Conservation (phyloP, 1,140 invertebrate genomes). For the Diorhabda sublineata region DNA sequence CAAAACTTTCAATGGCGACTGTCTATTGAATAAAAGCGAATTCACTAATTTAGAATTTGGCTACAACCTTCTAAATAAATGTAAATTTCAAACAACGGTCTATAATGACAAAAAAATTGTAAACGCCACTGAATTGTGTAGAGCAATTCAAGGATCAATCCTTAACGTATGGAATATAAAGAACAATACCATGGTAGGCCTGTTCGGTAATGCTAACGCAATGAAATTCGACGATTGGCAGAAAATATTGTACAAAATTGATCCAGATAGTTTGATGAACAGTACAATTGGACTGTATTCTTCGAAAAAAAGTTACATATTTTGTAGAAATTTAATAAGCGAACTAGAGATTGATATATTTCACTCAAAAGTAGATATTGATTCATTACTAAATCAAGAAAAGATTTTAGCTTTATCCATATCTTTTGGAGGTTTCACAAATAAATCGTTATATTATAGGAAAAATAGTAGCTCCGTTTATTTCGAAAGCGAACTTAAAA, state of each 20-base stretch:
- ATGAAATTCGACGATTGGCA: constrained; percentile 53
- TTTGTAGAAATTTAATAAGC: constrained; percentile 27
- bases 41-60: constrained; percentile 49
- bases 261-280: constrained; percentile 42
- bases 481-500: constrained; percentile 24
- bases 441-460: constrained; percentile 24
- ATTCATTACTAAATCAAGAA: constrained; percentile 34
- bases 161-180: constrained; percentile 44
- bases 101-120: constrained; percentile 36
- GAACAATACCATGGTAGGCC: constrained; percentile 47
- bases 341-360: constrained; percentile 40
- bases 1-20: constrained; percentile 44
- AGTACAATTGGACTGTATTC: constrained; percentile 46
- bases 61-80: constrained; percentile 51
- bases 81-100: constrained; percentile 36
- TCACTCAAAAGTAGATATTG: constrained; percentile 35
- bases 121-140: constrained; percentile 48
- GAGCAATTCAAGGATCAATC: constrained; percentile 49
- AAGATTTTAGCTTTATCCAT: constrained; percentile 36
- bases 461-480: constrained; percentile 15
- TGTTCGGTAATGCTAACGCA: constrained; percentile 55
- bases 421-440: constrained; percentile 26
- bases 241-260: constrained; percentile 48
- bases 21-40: constrained; percentile 42
- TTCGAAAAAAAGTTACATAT: constrained; percentile 44